These are phyloP conservation scores for Brachyopa scutellaris DNA, from an alignment of 2,888 invertebrate genomes.

Conservation along the genomic window DNA sequence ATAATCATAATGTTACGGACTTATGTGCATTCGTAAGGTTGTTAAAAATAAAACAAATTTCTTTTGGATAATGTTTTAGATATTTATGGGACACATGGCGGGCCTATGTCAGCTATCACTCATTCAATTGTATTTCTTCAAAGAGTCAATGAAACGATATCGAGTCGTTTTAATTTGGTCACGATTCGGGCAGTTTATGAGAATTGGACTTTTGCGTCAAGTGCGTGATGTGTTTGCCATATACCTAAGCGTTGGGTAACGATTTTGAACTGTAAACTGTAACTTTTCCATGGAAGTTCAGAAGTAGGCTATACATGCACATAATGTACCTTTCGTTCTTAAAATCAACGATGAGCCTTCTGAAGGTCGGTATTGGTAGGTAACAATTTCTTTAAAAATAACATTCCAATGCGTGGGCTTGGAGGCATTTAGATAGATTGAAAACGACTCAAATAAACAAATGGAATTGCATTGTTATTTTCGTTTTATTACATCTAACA, in stretches of 20 bases:
- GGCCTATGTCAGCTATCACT: conserved; percentile 17
- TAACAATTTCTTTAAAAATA: neutral
- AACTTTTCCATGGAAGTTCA: neutral
- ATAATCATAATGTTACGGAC: conserved; percentile 3
- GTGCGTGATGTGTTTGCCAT: conserved; percentile 48
- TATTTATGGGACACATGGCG: conserved; percentile 26
- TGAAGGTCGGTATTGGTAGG: conserved; percentile 36
- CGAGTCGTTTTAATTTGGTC: conserved; percentile 38
- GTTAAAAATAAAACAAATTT: conserved; percentile 23
- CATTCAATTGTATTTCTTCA: conserved; percentile 20
- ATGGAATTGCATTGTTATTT: too few relatives aligned
- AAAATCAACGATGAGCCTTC: conserved; percentile 33
- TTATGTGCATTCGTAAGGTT: conserved; percentile 6
- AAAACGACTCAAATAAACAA: too few relatives aligned
- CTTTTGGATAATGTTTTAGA: conserved; percentile 34
- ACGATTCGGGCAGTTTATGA: conserved; percentile 44
- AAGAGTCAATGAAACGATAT: conserved; percentile 25
- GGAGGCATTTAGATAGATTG: neutral
- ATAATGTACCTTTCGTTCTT: neutral
- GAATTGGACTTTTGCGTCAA: conserved; percentile 41
- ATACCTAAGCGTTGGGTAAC: conserved; percentile 21
- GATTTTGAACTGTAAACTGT: conserved; percentile 15
- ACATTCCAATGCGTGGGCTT: conserved; percentile 12
- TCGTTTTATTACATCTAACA: too few relatives aligned
- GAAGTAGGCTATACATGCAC: conserved; percentile 4